Conservation (phyloP, 1,140 invertebrate species). For the Apolygus lucorum region DNA sequence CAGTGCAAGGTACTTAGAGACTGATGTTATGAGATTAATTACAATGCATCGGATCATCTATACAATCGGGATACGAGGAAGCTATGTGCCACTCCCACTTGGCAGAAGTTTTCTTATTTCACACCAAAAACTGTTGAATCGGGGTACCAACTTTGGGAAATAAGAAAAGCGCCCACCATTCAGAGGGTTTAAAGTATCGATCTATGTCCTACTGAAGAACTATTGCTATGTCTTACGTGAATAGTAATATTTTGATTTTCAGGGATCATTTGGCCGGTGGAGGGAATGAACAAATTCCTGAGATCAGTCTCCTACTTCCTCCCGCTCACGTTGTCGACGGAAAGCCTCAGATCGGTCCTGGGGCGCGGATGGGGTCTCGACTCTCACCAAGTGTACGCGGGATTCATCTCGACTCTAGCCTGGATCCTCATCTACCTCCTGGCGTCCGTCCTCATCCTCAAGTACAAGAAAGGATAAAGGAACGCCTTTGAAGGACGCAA, state of each 20-base stretch:
- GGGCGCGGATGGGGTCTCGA: slow-evolving; percentile 79
- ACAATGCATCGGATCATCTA: too few species aligned
- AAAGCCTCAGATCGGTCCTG: slow-evolving; percentile 77
- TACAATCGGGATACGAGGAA: too few species aligned
- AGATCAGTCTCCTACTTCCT: slow-evolving; percentile 69
- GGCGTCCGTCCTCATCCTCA: slow-evolving; percentile 68
- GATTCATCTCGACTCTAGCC: slow-evolving; percentile 74
- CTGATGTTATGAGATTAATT: too few species aligned
- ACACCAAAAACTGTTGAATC: too few species aligned
- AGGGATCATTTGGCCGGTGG: slow-evolving; percentile 82
- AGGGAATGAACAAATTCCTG: slow-evolving; percentile 78
- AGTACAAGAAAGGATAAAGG: slow-evolving; percentile 60
- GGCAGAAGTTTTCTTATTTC: too few species aligned
- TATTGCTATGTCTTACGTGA: too few species aligned
- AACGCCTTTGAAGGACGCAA: background rate
- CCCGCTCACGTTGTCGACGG: slow-evolving; percentile 84
- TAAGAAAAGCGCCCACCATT: too few species aligned
- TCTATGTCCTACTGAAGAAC: too few species aligned
- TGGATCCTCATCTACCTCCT: slow-evolving; percentile 83
- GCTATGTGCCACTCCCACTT: too few species aligned
- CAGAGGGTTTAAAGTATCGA: too few species aligned
- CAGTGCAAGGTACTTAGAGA: too few species aligned
- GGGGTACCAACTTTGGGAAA: too few species aligned
- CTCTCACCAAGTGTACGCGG: slow-evolving; percentile 75
- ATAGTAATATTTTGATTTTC: slow-evolving; percentile 14